Percentiles rank a stretch among this genome's conserved stretches.
Conservation (phyloP, 2,888 invertebrate species). For the Lomographa bimaculata region DNA sequence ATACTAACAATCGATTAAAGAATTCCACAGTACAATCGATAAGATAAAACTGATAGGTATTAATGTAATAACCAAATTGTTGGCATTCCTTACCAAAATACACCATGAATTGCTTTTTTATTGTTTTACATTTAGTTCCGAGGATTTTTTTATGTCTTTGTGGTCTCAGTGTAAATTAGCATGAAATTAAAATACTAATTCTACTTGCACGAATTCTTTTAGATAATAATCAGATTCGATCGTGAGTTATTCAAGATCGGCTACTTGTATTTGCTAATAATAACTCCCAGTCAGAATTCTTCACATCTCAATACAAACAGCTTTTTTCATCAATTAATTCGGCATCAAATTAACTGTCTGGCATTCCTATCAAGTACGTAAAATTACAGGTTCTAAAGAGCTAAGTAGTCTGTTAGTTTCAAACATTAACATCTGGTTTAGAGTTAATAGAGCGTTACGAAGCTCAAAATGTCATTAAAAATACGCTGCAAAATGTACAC, state of each 20-base stretch:
- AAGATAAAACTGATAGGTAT: slow-evolving; percentile 49
- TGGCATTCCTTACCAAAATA: too few species aligned
- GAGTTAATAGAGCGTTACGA: slow-evolving; percentile 16
- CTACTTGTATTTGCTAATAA: slow-evolving; percentile 16
- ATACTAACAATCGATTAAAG: slow-evolving; percentile 54
- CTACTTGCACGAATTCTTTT: slow-evolving; percentile 3
- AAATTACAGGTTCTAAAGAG: slow-evolving; percentile 19
- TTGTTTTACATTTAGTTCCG: too few species aligned
- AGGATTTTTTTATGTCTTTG: too few species aligned
- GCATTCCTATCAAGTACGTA: slow-evolving; percentile 12
- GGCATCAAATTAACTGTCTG: slow-evolving; percentile 17
- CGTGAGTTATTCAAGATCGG: slow-evolving; percentile 2
- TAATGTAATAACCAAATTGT: too few species aligned
- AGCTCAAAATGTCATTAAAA: slow-evolving; percentile 12
- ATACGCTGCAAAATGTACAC: slow-evolving; percentile 1
- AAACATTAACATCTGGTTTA: slow-evolving; percentile 15
- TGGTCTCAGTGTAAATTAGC: too few species aligned
- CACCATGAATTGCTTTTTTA: too few species aligned
- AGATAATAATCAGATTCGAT: slow-evolving; percentile 13
- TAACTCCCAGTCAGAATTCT: slow-evolving; percentile 12
- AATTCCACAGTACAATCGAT: slow-evolving; percentile 49
- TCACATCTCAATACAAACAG: slow-evolving; percentile 11
- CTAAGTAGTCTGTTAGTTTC: slow-evolving; percentile 9
- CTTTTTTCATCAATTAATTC: slow-evolving; percentile 16
- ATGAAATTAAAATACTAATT: too few species aligned